These are phyloP conservation scores for Operophtera brumata DNA, from an alignment of 2,888 invertebrate genomes.

Conservation along the genomic window DNA sequence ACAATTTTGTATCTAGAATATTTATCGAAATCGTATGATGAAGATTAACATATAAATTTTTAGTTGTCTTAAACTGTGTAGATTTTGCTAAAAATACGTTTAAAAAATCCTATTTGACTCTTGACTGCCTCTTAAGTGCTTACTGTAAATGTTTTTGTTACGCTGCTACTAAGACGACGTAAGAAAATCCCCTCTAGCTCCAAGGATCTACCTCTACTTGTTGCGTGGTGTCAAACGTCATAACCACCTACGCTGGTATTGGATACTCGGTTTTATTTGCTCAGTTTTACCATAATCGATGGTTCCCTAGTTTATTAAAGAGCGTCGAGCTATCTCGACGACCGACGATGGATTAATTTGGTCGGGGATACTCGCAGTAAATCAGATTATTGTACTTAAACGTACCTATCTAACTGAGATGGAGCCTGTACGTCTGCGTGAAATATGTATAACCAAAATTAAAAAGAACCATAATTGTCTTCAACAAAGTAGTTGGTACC, in stretches of 20 bases:
- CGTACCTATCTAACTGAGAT: not conserved
- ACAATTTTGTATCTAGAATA: too few species aligned
- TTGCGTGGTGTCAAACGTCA: slow-evolving; percentile 68
- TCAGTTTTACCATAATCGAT: slow-evolving; percentile 27
- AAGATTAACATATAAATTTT: too few species aligned
- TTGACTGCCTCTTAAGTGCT: too few species aligned
- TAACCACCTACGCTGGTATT: slow-evolving; percentile 67
- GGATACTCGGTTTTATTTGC: slow-evolving; percentile 55
- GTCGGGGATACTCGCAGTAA: not conserved
- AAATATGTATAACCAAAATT: too few species aligned
- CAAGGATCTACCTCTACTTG: slow-evolving; percentile 49
- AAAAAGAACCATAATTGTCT: too few species aligned
- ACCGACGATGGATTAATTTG: not conserved
- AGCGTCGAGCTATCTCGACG: slow-evolving; percentile 1
- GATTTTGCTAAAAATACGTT: too few species aligned
- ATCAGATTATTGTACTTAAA: not conserved
- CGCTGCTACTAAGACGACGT: not conserved
- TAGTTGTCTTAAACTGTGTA: too few species aligned
- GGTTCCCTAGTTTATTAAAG: slow-evolving; percentile 17
- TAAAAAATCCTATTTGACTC: too few species aligned
- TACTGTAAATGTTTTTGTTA: not conserved
- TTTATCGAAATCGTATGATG: too few species aligned
- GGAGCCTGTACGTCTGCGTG: not conserved
- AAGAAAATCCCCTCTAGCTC: slow-evolving; percentile 3
- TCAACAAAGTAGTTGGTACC: too few species aligned